phyloP scores from a whole-genome alignment of 2,888 invertebrate species.

The Troilus luridus region DNA sequence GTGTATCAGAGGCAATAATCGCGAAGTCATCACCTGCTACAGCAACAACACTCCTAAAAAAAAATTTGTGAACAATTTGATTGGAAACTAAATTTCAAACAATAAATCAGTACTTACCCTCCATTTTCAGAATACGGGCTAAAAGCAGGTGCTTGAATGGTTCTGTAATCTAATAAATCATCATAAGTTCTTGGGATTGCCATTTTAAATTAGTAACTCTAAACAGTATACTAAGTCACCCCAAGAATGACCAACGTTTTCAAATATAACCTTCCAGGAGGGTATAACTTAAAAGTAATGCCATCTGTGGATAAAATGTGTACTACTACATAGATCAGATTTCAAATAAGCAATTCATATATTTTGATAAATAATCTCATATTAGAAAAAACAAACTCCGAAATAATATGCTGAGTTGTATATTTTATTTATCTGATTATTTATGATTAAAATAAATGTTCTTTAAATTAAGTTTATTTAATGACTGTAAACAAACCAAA shows the following conservation, averaged over 20 bases:
- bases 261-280: slow-evolving; percentile 43
- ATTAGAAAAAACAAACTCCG: background rate
- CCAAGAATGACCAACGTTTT: slow-evolving; percentile 44
- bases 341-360: background rate
- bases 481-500: background rate
- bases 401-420: background rate
- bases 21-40: slow-evolving; percentile 96
- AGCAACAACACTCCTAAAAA: slow-evolving; percentile 89
- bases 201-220: background rate
- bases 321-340: slow-evolving; percentile 8
- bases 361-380: background rate
- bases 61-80: background rate
- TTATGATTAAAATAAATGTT: background rate
- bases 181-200: slow-evolving; percentile 25
- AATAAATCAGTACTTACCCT: slow-evolving; percentile 73
- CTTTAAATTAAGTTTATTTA: background rate
- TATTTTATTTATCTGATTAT: background rate
- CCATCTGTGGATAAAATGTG: background rate
- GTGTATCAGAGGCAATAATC: slow-evolving; percentile 95
- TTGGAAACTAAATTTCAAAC: background rate
- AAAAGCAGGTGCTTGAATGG: slow-evolving; percentile 71
- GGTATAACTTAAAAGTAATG: background rate
- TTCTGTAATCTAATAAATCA: slow-evolving; percentile 58
- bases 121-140: slow-evolving; percentile 84
- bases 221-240: background rate